These are phyloP conservation scores for Turnix velox DNA, from an alignment of 2,113 vertebrate genomes.

Conservation along the genomic window DNA sequence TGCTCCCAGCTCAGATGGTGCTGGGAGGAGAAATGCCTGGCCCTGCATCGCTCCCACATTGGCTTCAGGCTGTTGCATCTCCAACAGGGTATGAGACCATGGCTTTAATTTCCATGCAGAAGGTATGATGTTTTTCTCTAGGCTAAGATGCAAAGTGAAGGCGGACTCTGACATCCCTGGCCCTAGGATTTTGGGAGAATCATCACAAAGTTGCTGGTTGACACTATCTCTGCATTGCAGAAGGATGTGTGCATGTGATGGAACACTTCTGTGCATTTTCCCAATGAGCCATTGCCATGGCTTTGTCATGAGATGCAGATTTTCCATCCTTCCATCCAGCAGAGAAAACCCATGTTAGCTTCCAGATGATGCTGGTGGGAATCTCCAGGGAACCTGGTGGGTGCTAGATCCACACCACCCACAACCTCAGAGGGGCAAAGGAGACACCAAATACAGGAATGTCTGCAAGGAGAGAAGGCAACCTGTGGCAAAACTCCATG, in stretches of 20 bases:
- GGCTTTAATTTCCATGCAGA: not conserved
- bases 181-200: not conserved
- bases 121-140: not conserved
- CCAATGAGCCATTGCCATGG: accelerated
- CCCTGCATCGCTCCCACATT: accelerated
- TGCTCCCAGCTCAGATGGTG: not conserved
- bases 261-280: not conserved
- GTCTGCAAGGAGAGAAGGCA: not conserved
- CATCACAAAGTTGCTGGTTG: not conserved
- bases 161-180: not conserved
- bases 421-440: not conserved
- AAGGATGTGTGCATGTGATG: not conserved
- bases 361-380: not conserved
- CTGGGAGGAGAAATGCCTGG: not conserved
- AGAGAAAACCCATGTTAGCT: not conserved
- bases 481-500: not conserved
- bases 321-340: not conserved
- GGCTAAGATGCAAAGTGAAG: not conserved
- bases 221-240: not conserved
- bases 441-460: not conserved
- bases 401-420: not conserved
- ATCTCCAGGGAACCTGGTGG: not conserved
- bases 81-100: not conserved
- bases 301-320: not conserved
- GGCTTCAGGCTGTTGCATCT: not conserved